Evolutionary conservation across 2,113 vertebrate species (phyloP), one percentile per base, ranked within the genome.

Genomic region (Laticauda colubrina): DNA sequence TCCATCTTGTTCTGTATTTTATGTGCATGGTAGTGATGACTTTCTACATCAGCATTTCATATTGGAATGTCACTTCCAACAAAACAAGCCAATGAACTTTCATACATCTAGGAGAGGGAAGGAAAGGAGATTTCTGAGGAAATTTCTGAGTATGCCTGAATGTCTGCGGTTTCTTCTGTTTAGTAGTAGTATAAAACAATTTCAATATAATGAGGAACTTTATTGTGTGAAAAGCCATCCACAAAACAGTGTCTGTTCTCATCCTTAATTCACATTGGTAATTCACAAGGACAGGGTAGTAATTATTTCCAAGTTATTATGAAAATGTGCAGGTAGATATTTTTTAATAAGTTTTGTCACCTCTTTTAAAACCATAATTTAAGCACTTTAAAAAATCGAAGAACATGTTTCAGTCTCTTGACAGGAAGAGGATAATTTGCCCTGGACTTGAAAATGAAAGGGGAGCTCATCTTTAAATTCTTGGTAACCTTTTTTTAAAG

Each of bases 321-420:
- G n/a, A 15, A 34, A 75, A 75, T 75, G 14, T 75, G 1, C n/a
- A 64, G 11, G 18, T 75, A n/a, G 29, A n/a, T 75, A 75, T 75
- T 75, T 61, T 61, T 34, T 34, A 18, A 75, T 75, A 75, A 2
- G n/a, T 34, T 75, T 75, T 18, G 14, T 75, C n/a, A 34, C n/a
- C 14, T 75, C 89, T 85, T 95, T 94, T 93, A 34, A 85, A 51
- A 26, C 57, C 88, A n/a, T 92, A 87, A 88, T 69, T 88, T 92
- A 64, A 88, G n/a, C 57, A 39, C 57, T 57, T 64, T 88, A 69
- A 92, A 45, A 69, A 88, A 92, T 64, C 87, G 45, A n/a, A 48
- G 48, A 48, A 48, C 11, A 69, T 64, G 85, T 69, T 51, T 87
- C 59, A 61, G n/a, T 53, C n/a, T 75, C 14, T n/a, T 75, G n/a